Evolutionary conservation across 2,888 invertebrate species (phyloP).

Genomic region (Geotrupes spiniger): DNA sequence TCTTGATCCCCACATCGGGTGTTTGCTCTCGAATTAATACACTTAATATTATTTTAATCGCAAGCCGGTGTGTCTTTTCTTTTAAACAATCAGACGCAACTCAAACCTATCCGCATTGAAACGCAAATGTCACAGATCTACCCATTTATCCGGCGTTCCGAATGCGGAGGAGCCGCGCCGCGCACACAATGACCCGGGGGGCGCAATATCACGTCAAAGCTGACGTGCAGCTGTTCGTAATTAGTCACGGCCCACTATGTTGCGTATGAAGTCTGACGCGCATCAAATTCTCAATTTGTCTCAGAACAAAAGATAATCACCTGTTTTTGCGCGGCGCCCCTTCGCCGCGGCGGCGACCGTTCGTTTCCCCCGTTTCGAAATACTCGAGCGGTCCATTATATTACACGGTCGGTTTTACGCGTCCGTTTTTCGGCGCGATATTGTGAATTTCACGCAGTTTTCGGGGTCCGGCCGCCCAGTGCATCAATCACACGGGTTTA

Average conservation of each 20-base stretch:
- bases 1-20: no score
- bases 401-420: constrained; percentile 37
- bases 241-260: constrained; percentile 43
- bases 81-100: no score
- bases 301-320: constrained; percentile 45
- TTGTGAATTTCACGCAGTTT: no score
- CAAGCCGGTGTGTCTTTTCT: no score
- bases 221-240: constrained; percentile 41
- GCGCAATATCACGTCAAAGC: constrained; percentile 18
- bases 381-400: constrained; percentile 27
- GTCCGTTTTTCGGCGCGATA: constrained; percentile 14
- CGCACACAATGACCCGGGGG: constrained; percentile 3
- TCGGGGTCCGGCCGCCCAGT: no score
- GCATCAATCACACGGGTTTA: no score
- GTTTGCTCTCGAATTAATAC: no score
- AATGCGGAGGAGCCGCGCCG: no score
- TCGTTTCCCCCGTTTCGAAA: constrained; percentile 26
- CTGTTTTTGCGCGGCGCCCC: constrained; percentile 41
- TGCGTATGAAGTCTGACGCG: constrained; percentile 42
- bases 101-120: no score
- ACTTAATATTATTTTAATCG: no score
- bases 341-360: constrained; percentile 29
- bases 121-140: no score
- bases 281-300: constrained; percentile 46
- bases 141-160: no score